phyloP scores from a whole-genome alignment of 2,113 vertebrate species.

The Oryzias curvinotus region DNA sequence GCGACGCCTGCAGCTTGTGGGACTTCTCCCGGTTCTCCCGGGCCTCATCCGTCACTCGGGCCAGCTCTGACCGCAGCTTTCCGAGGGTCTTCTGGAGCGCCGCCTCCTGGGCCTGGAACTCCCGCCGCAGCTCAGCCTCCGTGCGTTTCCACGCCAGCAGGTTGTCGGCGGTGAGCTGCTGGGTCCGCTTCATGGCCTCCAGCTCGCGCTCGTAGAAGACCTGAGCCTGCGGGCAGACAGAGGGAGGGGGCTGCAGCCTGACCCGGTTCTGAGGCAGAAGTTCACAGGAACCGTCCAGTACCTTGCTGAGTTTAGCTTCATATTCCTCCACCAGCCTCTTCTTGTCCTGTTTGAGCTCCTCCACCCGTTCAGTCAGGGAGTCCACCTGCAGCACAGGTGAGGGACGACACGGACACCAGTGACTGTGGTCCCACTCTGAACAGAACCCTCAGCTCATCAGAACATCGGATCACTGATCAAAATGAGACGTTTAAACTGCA shows the following conservation, averaged over 20 bases:
- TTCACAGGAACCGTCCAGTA: conserved; percentile 10
- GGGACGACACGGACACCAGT: neutral
- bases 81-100: conserved; percentile 83
- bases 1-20: conserved; percentile 87
- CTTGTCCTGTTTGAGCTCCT: conserved; percentile 89
- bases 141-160: conserved; percentile 94
- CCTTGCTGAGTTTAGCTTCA: conserved; percentile 92
- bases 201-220: conserved; percentile 94
- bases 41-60: conserved; percentile 90
- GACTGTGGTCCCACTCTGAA: neutral
- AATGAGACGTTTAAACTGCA: too few species aligned
- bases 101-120: conserved; percentile 95
- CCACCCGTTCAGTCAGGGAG: conserved; percentile 83
- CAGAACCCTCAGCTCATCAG: too few species aligned
- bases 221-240: conserved; percentile 75
- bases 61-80: conserved; percentile 69
- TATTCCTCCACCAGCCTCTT: conserved; percentile 94
- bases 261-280: neutral
- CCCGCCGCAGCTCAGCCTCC: conserved; percentile 89
- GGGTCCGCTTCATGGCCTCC: conserved; percentile 95
- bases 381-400: conserved; percentile 72
- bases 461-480: too few species aligned
- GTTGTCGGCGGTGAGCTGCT: conserved; percentile 94
- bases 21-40: conserved; percentile 88
- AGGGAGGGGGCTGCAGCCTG: too few species aligned